A percentile compares a stretch with the other conserved stretches of the same genome.
phyloP scores from a whole-genome alignment of 2,113 vertebrate genomes.

The Anoplopoma fimbria region DNA sequence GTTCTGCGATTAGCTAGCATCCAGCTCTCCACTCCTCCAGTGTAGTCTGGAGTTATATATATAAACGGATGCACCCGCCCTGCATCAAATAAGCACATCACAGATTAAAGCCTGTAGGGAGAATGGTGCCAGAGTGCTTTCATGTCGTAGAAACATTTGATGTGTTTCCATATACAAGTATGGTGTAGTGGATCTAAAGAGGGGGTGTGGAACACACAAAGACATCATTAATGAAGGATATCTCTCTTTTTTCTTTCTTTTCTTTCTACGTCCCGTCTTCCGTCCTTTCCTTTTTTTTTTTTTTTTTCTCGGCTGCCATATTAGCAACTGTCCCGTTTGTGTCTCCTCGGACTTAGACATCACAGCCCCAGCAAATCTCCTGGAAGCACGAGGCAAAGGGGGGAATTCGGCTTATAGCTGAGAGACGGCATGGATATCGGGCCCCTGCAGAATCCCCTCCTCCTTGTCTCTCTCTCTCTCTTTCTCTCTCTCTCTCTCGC shows the following conservation, averaged over 20 bases:
- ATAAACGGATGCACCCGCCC: slow-evolving; percentile 20
- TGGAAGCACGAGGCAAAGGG: slow-evolving; percentile 67
- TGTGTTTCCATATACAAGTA: slow-evolving; percentile 18
- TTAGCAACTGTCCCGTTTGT: slow-evolving; percentile 61
- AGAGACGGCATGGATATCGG: slow-evolving; percentile 58
- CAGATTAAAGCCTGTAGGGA: slow-evolving; percentile 52
- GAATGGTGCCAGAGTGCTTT: slow-evolving; percentile 37
- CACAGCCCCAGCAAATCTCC: slow-evolving; percentile 68
- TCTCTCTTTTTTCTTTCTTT: neutral
- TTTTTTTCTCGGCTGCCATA: slow-evolving; percentile 1
- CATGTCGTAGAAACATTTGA: slow-evolving; percentile 41
- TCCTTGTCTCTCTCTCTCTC: neutral
- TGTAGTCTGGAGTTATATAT: slow-evolving; percentile 73
- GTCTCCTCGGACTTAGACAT: slow-evolving; percentile 66
- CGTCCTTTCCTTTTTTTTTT: neutral
- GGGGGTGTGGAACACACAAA: slow-evolving; percentile 21
- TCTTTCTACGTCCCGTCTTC: neutral
- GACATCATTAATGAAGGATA: slow-evolving; percentile 32
- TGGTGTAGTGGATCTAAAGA: slow-evolving; percentile 1
- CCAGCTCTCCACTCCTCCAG: slow-evolving; percentile 56
- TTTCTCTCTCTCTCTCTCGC: slow-evolving; percentile 38
- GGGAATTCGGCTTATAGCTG: slow-evolving; percentile 71
- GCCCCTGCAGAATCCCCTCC: slow-evolving; percentile 60
- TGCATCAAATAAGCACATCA: slow-evolving; percentile 26
- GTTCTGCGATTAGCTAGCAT: slow-evolving; percentile 66